Conservation (phyloP, 2,797 vertebrate genomes). For the Oreochromis mossambicus region DNA sequence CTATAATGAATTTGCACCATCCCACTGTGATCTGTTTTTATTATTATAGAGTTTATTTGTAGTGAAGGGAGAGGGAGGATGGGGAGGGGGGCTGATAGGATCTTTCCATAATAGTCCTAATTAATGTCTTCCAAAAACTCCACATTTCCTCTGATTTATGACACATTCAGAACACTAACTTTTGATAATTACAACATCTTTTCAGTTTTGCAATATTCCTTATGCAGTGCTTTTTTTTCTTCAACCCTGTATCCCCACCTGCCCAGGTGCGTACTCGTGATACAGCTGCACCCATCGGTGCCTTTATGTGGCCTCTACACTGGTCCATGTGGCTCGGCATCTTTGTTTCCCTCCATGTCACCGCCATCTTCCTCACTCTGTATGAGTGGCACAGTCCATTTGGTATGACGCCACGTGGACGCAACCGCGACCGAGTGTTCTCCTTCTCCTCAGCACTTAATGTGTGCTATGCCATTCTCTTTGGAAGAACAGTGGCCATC, state of each 20-base stretch:
- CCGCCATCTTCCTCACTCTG: conserved; percentile 92
- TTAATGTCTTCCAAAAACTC: neutral
- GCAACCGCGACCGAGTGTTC: conserved; percentile 91
- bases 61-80: neutral
- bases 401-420: conserved; percentile 93
- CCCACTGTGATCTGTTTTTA: neutral
- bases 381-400: conserved; percentile 99
- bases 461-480: conserved; percentile 95
- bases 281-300: conserved; percentile 94
- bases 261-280: conserved; percentile 86
- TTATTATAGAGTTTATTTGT: neutral
- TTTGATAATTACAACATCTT: neutral
- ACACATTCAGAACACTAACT: neutral
- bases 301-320: conserved; percentile 99
- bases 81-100: neutral
- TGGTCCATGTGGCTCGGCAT: conserved; percentile 99
- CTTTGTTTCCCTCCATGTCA: conserved; percentile 95
- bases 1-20: neutral
- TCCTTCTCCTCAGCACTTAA: conserved; percentile 97
- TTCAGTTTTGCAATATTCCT: neutral
- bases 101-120: neutral
- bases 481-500: conserved; percentile 93
- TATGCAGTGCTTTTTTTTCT: neutral
- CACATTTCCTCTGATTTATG: neutral
- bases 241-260: neutral